phyloP scores from a whole-genome alignment of 1,140 invertebrate genomes.

The Lepidotrigona ventralis region DNA sequence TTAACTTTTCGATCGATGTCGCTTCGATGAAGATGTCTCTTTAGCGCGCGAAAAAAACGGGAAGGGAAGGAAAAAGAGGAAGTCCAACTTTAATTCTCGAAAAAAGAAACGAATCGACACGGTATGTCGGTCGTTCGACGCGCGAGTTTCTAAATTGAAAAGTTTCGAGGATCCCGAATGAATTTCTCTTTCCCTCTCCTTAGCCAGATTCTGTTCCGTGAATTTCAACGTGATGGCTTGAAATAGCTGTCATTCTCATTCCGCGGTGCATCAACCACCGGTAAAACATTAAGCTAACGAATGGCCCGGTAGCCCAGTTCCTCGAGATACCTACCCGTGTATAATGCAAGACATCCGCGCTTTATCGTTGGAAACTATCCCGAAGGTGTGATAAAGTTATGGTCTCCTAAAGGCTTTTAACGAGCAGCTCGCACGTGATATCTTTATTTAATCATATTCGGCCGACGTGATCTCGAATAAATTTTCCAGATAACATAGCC shows the following conservation, averaged over 20 bases:
- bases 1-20: conserved; percentile 12
- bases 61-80: too few relatives aligned
- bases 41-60: not conserved
- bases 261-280: conserved; percentile 12
- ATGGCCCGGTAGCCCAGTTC: not conserved
- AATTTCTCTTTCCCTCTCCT: not conserved
- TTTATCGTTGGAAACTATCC: conserved; percentile 49
- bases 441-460: conserved; percentile 60
- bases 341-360: conserved; percentile 30
- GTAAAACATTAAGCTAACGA: conserved; percentile 39
- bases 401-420: conserved; percentile 57
- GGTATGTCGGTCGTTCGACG: not conserved
- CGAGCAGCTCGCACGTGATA: conserved; percentile 56
- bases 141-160: not conserved
- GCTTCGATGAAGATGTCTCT: not conserved
- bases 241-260: conserved; percentile 6
- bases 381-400: conserved; percentile 54
- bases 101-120: not conserved
- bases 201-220: too few relatives aligned
- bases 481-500: conserved; percentile 38
- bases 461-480: conserved; percentile 54
- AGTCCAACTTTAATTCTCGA: not conserved
- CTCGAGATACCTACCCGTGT: not conserved
- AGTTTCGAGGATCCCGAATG: not conserved
- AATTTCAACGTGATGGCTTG: not conserved